Percentiles rank a stretch among this genome's conserved stretches.
Evolutionary conservation across 2,113 vertebrate species (phyloP).

Genomic region (Eleginops maclovinus): DNA sequence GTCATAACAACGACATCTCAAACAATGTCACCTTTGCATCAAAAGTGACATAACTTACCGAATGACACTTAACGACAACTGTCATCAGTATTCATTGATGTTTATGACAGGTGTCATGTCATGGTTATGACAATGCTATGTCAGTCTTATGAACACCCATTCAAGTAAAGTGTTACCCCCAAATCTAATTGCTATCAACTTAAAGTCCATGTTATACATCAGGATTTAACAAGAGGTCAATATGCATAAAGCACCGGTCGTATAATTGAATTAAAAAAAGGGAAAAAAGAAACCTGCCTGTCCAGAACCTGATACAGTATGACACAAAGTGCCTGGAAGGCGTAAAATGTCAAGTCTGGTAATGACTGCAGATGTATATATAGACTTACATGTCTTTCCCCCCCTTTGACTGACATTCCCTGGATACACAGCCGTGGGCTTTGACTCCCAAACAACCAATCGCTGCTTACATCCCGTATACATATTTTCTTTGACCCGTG

Average conservation of each 20-base stretch:
- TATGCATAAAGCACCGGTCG: constrained; percentile 9
- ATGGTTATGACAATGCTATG: too few relatives aligned
- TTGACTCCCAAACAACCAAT: constrained; percentile 31
- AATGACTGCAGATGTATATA: constrained; percentile 34
- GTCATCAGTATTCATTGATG: too few relatives aligned
- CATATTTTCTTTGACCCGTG: constrained; percentile 6
- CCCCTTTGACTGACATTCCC: constrained; percentile 57
- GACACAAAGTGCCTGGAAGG: constrained; percentile 39
- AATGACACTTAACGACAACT: too few relatives aligned
- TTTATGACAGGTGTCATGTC: too few relatives aligned
- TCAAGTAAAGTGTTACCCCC: too few relatives aligned
- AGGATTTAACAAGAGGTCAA: constrained; percentile 20
- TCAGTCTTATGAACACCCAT: too few relatives aligned
- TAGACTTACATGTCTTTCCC: constrained; percentile 21
- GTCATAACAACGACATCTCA: too few relatives aligned
- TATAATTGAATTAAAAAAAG: constrained; percentile 30
- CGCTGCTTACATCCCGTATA: constrained; percentile 3
- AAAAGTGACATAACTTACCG: too few relatives aligned
- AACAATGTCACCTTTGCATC: too few relatives aligned
- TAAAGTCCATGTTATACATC: constrained; percentile 1
- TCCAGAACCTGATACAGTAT: constrained; percentile 30
- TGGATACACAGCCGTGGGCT: constrained; percentile 19
- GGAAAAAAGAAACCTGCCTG: not conserved
- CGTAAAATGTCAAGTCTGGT: constrained; percentile 37
- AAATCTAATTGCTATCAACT: not conserved